These are phyloP conservation scores for Lepidotrigona ventralis DNA, from an alignment of 1,140 invertebrate genomes.

Conservation along the genomic window DNA sequence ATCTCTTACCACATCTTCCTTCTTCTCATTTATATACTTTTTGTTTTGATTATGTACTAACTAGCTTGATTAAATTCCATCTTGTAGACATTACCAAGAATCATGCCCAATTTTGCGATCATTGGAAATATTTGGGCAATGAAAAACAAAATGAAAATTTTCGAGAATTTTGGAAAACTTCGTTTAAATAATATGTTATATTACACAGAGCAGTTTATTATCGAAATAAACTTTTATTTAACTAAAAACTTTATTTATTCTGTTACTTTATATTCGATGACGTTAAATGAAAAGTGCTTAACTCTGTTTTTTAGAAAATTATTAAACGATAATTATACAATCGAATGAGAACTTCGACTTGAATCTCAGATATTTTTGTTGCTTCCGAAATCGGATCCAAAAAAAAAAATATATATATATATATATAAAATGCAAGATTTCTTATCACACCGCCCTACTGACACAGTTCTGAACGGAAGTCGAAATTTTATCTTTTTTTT, in stretches of 20 bases:
- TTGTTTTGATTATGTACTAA: neutral
- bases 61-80: neutral
- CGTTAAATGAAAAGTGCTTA: too few relatives aligned
- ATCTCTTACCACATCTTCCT: neutral
- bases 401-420: too few relatives aligned
- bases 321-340: neutral
- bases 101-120: neutral
- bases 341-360: neutral
- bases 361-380: neutral
- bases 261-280: too few relatives aligned
- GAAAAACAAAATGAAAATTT: neutral
- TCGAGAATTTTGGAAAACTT: neutral
- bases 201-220: too few relatives aligned
- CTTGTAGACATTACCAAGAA: too few relatives aligned
- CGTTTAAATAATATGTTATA: neutral
- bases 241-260: too few relatives aligned
- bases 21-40: neutral
- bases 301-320: neutral
- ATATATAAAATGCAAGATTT: conserved; percentile 3
- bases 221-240: too few relatives aligned
- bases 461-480: conserved; percentile 27
- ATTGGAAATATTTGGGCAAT: neutral
- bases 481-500: conserved; percentile 1
- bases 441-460: conserved; percentile 41
- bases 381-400: neutral